phyloP scores from a whole-genome alignment of 2,888 invertebrate genomes.

The Taenaris catops region DNA sequence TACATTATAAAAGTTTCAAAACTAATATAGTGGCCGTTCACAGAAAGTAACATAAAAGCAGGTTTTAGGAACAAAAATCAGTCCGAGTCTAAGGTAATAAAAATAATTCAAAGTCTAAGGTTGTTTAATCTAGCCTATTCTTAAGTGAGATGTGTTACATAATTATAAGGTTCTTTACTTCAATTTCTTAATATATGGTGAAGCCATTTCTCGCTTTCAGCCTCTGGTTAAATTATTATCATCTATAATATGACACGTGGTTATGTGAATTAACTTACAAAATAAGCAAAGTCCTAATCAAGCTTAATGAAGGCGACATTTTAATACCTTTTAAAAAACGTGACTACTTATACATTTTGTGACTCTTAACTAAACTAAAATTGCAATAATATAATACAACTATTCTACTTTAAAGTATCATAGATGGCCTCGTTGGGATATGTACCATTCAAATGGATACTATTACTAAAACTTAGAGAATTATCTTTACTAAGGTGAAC shows the following conservation, averaged over 20 bases:
- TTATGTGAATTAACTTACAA: slow-evolving; percentile 1
- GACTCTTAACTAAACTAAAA: slow-evolving; percentile 12
- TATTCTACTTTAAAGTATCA: slow-evolving; percentile 69
- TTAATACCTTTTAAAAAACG: slow-evolving; percentile 11
- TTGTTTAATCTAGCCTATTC: no score
- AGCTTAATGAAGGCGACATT: slow-evolving; percentile 15
- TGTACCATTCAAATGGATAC: slow-evolving; percentile 76
- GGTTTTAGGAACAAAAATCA: no score
- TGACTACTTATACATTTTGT: slow-evolving; percentile 15
- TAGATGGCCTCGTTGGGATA: slow-evolving; percentile 78
- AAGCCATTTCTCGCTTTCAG: no score
- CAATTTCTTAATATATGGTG: no score
- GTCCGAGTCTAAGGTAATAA: no score
- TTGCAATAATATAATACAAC: slow-evolving; percentile 27
- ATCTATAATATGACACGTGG: slow-evolving; percentile 23
- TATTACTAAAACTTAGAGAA: slow-evolving; percentile 71
- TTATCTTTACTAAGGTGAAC: slow-evolving; percentile 65
- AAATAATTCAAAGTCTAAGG: no score
- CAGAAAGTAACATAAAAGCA: no score
- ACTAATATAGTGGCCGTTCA: no score
- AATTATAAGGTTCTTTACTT: no score
- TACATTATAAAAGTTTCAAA: no score
- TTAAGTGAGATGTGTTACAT: no score
- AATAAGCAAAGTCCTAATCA: no score
- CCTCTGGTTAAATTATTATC: slow-evolving; percentile 17